phyloP scores from a whole-genome alignment of 1,140 invertebrate genomes.

The Drosophila funebris region DNA sequence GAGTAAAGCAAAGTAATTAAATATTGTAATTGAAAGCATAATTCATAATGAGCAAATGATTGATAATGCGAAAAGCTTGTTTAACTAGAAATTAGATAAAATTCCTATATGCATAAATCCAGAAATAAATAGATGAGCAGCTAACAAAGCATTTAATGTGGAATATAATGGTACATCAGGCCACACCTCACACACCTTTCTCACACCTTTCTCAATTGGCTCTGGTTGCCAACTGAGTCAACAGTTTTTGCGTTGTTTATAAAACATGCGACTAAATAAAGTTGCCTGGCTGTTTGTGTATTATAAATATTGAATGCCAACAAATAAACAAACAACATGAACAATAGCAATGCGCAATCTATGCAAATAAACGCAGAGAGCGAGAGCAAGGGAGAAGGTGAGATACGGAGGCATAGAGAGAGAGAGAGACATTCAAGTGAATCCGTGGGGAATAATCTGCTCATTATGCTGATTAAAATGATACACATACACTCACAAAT shows the following conservation, averaged over 20 bases:
- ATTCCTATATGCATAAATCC: not conserved
- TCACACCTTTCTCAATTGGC: not conserved
- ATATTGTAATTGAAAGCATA: not conserved
- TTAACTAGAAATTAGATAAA: not conserved
- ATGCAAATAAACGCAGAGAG: constrained; percentile 8
- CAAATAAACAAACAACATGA: constrained; percentile 42
- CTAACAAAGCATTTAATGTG: not conserved
- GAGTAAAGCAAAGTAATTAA: too few relatives aligned
- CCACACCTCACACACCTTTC: not conserved
- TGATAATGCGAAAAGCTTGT: not conserved
- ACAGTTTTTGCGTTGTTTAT: constrained; percentile 23
- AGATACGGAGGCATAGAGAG: not conserved
- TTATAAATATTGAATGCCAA: constrained; percentile 37
- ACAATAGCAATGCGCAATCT: not conserved
- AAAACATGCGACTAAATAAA: constrained; percentile 34
- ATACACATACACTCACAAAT: constrained; percentile 13
- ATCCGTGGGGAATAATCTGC: constrained; percentile 8
- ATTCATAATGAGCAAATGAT: not conserved
- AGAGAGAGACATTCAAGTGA: not conserved
- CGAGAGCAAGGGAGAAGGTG: not conserved
- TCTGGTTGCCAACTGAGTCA: not conserved
- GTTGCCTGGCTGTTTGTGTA: constrained; percentile 17
- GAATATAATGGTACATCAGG: not conserved
- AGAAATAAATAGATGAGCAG: not conserved
- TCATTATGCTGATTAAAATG: constrained; percentile 33